phyloP scores from a whole-genome alignment of 2,113 vertebrate species.

The Ptilorrhoa leucosticta region DNA sequence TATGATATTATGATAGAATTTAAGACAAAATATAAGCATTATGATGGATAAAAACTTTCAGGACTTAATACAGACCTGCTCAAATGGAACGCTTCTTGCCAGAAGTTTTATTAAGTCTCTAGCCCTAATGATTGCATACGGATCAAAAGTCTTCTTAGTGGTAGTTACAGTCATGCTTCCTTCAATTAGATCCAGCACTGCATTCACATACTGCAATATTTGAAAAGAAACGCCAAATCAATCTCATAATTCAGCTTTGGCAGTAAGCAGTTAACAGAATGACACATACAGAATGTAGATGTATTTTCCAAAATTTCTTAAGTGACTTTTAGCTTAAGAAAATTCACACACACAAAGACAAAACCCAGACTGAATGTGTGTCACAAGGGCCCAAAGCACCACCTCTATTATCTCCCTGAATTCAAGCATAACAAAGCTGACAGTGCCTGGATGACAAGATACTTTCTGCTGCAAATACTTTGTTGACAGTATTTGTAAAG shows the following conservation, averaged over 20 bases:
- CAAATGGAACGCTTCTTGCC: constrained; percentile 92
- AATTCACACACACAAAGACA: not conserved
- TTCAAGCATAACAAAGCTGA: not conserved
- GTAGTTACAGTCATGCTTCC: constrained; percentile 93
- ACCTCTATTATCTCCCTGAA: not conserved
- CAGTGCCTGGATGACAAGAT: fast-evolving
- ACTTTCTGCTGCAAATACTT: not conserved
- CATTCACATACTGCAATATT: constrained; percentile 80
- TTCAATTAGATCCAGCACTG: constrained; percentile 90
- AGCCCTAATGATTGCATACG: constrained; percentile 87
- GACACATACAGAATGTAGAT: not conserved
- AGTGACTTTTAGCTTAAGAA: not conserved
- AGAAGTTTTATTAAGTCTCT: constrained; percentile 94
- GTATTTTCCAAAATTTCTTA: not conserved
- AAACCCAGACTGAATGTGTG: not conserved
- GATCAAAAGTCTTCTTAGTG: constrained; percentile 94
- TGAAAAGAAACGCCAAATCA: not conserved
- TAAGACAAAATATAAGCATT: not conserved
- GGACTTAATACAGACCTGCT: constrained; percentile 79
- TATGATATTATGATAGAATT: not conserved
- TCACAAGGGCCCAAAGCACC: not conserved
- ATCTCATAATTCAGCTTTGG: not conserved
- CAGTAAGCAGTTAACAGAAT: not conserved
- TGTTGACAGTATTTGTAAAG: not conserved
- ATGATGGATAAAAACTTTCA: not conserved